Conservation (phyloP, 92 coral and sea anemone species). For the Porites divaricata region DNA sequence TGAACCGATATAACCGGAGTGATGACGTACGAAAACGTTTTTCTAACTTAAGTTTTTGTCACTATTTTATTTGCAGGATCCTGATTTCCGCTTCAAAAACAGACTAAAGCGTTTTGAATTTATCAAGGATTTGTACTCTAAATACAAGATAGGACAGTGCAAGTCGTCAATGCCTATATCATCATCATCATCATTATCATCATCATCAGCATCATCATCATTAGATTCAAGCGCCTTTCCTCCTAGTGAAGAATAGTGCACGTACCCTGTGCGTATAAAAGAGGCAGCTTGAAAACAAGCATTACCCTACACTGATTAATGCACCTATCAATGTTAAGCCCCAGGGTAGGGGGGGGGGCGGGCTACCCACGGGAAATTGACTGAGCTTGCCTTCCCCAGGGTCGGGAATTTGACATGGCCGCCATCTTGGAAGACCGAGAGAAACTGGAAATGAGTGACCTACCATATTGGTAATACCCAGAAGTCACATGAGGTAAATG, state of each 20-base stretch:
- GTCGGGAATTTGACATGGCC: no score
- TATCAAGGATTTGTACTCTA: constrained; percentile 36
- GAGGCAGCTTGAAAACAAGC: background rate
- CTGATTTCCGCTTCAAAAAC: constrained; percentile 39
- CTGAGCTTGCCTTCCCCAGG: no score
- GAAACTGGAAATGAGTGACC: no score
- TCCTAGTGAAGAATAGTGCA: background rate
- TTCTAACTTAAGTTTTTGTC: background rate
- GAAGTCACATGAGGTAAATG: no score
- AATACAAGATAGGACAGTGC: constrained; percentile 39
- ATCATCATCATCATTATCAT: background rate
- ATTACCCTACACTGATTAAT: no score
- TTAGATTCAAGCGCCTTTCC: background rate
- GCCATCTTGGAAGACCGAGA: no score
- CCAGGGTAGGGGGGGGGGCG: no score
- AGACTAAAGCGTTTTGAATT: constrained; percentile 52
- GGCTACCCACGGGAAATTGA: no score
- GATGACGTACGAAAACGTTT: background rate
- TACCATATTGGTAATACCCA: no score
- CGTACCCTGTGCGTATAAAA: background rate
- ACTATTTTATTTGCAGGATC: constrained; percentile 26
- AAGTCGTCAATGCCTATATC: background rate
- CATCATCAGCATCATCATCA: background rate
- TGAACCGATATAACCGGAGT: background rate
- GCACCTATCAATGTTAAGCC: no score